Evolutionary conservation across 2,888 invertebrate species (phyloP).

Genomic region (Eubasilissa splendida): DNA sequence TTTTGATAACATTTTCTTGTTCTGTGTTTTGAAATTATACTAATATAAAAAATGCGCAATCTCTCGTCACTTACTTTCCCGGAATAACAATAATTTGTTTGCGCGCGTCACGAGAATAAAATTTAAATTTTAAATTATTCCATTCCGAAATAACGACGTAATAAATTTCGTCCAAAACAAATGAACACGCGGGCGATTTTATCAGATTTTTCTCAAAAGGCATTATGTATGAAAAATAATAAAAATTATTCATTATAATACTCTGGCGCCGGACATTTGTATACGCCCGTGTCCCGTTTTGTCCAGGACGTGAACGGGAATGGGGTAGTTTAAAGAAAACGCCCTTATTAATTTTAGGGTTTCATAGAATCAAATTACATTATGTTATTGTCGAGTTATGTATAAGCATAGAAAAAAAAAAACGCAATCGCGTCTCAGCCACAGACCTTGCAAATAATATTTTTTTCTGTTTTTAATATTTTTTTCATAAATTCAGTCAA

Average conservation of each 20-base stretch:
- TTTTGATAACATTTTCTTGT: too few relatives aligned
- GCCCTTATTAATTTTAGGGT: too few relatives aligned
- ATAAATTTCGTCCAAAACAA: constrained; percentile 35
- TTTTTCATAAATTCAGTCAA: too few relatives aligned
- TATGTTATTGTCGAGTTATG: too few relatives aligned
- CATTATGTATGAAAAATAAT: constrained; percentile 34
- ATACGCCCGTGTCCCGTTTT: background rate
- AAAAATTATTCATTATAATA: constrained; percentile 39
- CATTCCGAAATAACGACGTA: constrained; percentile 34
- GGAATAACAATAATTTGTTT: constrained; percentile 20
- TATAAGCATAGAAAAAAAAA: too few relatives aligned
- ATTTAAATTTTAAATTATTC: constrained; percentile 38
- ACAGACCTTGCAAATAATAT: too few relatives aligned
- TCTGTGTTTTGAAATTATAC: too few relatives aligned
- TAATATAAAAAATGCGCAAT: too few relatives aligned
- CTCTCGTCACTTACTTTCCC: constrained; percentile 2
- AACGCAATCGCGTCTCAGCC: too few relatives aligned
- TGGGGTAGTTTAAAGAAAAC: background rate
- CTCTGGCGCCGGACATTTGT: constrained; percentile 7
- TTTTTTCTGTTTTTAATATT: too few relatives aligned
- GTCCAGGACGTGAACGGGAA: constrained; percentile 1
- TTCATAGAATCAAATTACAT: too few relatives aligned
- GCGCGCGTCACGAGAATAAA: constrained; percentile 16
- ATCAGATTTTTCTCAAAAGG: constrained; percentile 34
- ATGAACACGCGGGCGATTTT: constrained; percentile 38